Conservation (phyloP, 2,888 invertebrate genomes). For the Ectropis crepuscularia region DNA sequence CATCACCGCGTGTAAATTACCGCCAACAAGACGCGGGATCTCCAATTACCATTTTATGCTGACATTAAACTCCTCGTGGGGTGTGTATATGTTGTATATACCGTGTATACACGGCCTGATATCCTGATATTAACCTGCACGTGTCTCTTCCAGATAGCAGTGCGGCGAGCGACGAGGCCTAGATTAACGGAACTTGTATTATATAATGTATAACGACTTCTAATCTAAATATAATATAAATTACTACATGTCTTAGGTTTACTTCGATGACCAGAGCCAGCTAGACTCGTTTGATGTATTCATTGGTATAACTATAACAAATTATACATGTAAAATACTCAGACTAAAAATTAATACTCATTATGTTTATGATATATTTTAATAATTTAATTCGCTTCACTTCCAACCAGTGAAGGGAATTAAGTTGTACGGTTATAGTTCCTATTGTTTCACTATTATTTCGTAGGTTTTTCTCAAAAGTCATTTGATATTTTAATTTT, state of each 20-base stretch:
- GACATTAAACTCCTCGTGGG: too few relatives aligned
- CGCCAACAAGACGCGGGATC: slow-evolving; percentile 6
- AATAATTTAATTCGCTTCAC: slow-evolving; percentile 52
- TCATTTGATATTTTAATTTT: slow-evolving; percentile 16
- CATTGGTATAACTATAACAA: slow-evolving; percentile 11
- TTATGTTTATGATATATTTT: slow-evolving; percentile 1
- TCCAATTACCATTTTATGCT: slow-evolving; percentile 6
- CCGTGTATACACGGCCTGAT: too few relatives aligned
- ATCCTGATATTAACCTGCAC: background rate
- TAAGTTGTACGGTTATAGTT: slow-evolving; percentile 57
- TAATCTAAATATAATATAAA: slow-evolving; percentile 52
- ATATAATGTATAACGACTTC: slow-evolving; percentile 50
- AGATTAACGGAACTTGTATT: slow-evolving; percentile 63
- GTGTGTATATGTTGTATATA: too few relatives aligned
- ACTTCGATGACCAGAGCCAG: slow-evolving; percentile 45
- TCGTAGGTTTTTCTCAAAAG: slow-evolving; percentile 2
- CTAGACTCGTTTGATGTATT: slow-evolving; percentile 26
- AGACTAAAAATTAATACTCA: background rate
- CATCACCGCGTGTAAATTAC: slow-evolving; percentile 5
- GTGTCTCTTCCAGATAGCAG: slow-evolving; percentile 58
- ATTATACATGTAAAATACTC: slow-evolving; percentile 13
- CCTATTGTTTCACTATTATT: slow-evolving; percentile 48
- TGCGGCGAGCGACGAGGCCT: slow-evolving; percentile 72
- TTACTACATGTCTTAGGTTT: slow-evolving; percentile 56
- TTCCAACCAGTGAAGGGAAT: slow-evolving; percentile 62